Conservation (phyloP, 2,888 invertebrate species). For the Sminthurinus aureus region DNA sequence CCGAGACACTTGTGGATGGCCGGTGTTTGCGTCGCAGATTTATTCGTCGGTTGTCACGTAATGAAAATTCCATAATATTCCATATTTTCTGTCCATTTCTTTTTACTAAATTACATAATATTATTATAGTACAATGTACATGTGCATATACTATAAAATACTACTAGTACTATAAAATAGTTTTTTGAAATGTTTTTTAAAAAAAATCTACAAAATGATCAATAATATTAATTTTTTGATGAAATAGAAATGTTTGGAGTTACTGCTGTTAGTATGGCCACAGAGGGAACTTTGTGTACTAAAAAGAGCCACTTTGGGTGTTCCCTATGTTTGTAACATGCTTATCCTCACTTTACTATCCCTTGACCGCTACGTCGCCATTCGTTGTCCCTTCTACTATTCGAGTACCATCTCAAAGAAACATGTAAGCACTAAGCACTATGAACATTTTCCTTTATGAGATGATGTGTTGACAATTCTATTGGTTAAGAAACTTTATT, state of each 20-base stretch:
- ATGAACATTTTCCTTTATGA: not conserved
- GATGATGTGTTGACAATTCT: no score
- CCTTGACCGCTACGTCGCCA: constrained; percentile 57
- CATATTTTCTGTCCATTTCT: no score
- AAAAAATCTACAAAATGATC: no score
- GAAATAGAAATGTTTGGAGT: constrained; percentile 51
- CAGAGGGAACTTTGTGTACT: constrained; percentile 43
- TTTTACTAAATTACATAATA: no score
- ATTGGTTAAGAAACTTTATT: no score
- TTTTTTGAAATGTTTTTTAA: no score
- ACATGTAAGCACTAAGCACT: constrained; percentile 48
- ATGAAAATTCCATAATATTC: no score
- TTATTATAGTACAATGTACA: no score
- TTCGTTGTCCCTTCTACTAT: constrained; percentile 58
- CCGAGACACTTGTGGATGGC: constrained; percentile 60
- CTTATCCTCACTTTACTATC: constrained; percentile 54
- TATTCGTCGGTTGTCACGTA: constrained; percentile 57
- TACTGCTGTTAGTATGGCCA: constrained; percentile 51
- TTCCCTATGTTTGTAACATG: constrained; percentile 59
- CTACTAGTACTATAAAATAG: no score
- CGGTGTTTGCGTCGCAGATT: constrained; percentile 58
- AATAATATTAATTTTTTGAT: no score
- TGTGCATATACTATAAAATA: no score
- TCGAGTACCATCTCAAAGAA: constrained; percentile 53
- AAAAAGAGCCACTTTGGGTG: constrained; percentile 46